Evolutionary conservation across 2,888 invertebrate genomes (phyloP), one percentile per base, ranked within the genome.

Genomic region (Sinopyrophorus schimmeli): DNA sequence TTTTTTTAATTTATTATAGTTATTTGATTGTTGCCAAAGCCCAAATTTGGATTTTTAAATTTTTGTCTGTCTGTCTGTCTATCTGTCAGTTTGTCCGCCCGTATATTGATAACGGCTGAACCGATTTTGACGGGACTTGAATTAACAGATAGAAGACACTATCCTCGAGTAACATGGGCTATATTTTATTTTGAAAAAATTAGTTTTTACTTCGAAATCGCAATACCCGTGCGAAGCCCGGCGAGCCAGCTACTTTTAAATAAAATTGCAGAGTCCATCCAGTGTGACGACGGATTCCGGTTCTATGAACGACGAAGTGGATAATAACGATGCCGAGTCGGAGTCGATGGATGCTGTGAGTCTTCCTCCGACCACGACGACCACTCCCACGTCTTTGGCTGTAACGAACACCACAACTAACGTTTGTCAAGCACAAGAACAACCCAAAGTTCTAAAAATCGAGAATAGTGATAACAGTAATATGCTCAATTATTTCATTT

Each of bases 221-320:
- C n/a, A n/a, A n/a, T n/a, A n/a, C n/a, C n/a, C n/a, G n/a, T n/a
- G n/a, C n/a, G n/a, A n/a, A n/a, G n/a, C n/a, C n/a, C n/a, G n/a
- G n/a, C n/a, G n/a, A n/a, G n/a, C n/a, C n/a, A n/a, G n/a, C n/a
- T n/a, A n/a, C n/a, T n/a, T n/a, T n/a, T n/a, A n/a, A n/a, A n/a
- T n/a, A n/a, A n/a, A 21, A 21, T 62, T 71, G 69, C 82, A 86
- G 65, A 92, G 91, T 74, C 92, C 92, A 7, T 84, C 87, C 26
- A 91, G 90, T 67, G 80, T 89, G 51, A 89, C 89, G 30, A 89
- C 90, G 54, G 91, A 90, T 67, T 90, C 90, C 64, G 90, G 89
- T 63, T 86, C 91, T 26, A 83, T 88, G 32, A 83, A 87, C 74
- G 87, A 88, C 68, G 81, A 81, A 50, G 75, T 72, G 7, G 80